Base-by-base conservation (phyloP, 2,113 vertebrate species). In the Corynorhinus townsendii region DNA sequence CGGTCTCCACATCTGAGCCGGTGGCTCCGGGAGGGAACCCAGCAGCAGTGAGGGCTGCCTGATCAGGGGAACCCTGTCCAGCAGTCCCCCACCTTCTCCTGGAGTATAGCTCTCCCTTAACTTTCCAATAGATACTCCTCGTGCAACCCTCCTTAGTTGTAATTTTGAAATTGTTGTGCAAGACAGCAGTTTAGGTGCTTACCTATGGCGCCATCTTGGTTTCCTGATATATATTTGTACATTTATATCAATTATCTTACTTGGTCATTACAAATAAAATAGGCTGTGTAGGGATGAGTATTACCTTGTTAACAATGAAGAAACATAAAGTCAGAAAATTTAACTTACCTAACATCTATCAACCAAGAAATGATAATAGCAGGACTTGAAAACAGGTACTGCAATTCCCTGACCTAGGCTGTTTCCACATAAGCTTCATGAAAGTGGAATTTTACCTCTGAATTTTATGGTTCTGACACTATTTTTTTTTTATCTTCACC, bases 221-320 rank as follows among this genome's bases (percentile, higher is more conserved):
- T n/a, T n/a, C n/a, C n/a, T 93, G 76, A 40, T 83, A 5, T 64
- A 64, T 93, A 91, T 94, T 93, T 86, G 30, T 82, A 79, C 33
- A 83, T 87, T 93, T 83, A 35, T 56, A 73, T 84, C 33, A 83
- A 0, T 69, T 85, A 38, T 93, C n/a, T 76, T 68, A 59, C 12
- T 83, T 86, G 35, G 22, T 89, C 30, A 49, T 75, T 92, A 40
- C 19, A 91, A 91, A 40, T 71, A 90, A 89, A n/a, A 66, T 43
- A 64, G 56, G 20, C 45, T 69, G 35, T 66, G 4, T 49, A 87
- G 38, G 38, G n/a, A 68, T 28, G 14, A 83, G 80, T 71, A 45
- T 75, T 19, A 76, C 10, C 5, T 35, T 1, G 75, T 95, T 90
- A 87, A 89, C 14, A 94, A 75, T 84, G 43, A 82, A 12, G 52